These are phyloP conservation scores for Monochamus saltuarius DNA, from an alignment of 1,140 invertebrate species.

Conservation along the genomic window DNA sequence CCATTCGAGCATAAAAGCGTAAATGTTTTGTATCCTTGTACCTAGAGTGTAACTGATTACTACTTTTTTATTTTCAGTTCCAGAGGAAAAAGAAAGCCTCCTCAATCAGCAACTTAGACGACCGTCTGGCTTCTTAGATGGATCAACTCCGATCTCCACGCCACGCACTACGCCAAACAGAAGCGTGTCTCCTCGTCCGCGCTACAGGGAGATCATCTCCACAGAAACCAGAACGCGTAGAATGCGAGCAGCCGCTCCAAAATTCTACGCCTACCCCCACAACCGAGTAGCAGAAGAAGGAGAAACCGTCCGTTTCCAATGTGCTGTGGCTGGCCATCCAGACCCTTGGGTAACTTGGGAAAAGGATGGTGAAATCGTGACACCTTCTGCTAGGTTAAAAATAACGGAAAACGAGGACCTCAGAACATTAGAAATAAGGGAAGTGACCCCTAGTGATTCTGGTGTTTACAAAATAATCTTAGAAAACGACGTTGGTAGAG, in stretches of 20 bases:
- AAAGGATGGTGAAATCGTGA: conserved; percentile 69
- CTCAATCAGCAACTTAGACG: conserved; percentile 66
- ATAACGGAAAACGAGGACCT: conserved; percentile 76
- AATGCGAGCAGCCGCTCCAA: conserved; percentile 60
- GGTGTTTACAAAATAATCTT: conserved; percentile 78
- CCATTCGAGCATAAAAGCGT: no score
- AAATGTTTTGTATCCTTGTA: no score
- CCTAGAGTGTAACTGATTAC: no score
- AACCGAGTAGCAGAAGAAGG: conserved; percentile 82
- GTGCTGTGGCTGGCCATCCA: conserved; percentile 74
- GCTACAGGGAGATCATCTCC: conserved; percentile 15
- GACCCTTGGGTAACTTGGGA: conserved; percentile 79
- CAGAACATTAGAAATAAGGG: conserved; percentile 73
- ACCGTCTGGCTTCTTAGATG: conserved; percentile 63
- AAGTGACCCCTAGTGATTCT: conserved; percentile 75
- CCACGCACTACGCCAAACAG: conserved; percentile 58
- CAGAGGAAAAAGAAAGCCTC: conserved; percentile 77
- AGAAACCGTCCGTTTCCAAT: conserved; percentile 77
- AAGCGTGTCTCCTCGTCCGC: conserved; percentile 59
- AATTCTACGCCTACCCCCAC: conserved; percentile 86
- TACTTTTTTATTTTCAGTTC: conserved; percentile 57
- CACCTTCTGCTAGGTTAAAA: conserved; percentile 63
- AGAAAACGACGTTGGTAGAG: conserved; percentile 79
- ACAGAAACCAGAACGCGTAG: conserved; percentile 16
- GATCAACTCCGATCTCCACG: conserved; percentile 72